A percentile compares a stretch with the other conserved stretches of the same genome.
Evolutionary conservation across 2,888 invertebrate species (phyloP).

Genomic region (Oithona nana): DNA sequence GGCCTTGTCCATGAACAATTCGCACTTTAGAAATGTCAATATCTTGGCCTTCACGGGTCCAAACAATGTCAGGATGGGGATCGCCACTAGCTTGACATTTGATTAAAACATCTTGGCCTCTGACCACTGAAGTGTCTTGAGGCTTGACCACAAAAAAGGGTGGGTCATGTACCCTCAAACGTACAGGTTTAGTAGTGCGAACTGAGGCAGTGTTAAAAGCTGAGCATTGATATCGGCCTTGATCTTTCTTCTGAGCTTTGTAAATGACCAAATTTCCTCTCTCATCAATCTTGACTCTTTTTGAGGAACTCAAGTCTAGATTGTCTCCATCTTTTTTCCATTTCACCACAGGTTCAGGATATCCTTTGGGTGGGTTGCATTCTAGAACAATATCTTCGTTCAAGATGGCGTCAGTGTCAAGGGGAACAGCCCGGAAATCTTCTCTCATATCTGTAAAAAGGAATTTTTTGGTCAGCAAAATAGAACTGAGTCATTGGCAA

Average conservation of each 20-base stretch:
- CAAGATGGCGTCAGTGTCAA: slow-evolving; percentile 72
- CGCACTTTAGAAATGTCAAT: slow-evolving; percentile 8
- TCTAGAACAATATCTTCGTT: slow-evolving; percentile 77
- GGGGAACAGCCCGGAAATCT: slow-evolving; percentile 78
- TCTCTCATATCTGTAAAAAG: slow-evolving; percentile 73
- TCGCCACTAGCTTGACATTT: slow-evolving; percentile 9
- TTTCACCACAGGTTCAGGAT: slow-evolving; percentile 76
- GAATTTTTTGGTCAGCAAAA: too few relatives aligned
- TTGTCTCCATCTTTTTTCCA: slow-evolving; percentile 41
- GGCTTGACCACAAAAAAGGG: slow-evolving; percentile 2
- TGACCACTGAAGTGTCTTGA: not conserved
- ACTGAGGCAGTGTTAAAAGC: not conserved
- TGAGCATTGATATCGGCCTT: slow-evolving; percentile 11
- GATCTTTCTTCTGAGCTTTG: not conserved
- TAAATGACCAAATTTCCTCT: slow-evolving; percentile 12
- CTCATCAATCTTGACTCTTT: slow-evolving; percentile 12
- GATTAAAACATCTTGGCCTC: slow-evolving; percentile 2
- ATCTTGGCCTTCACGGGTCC: not conserved
- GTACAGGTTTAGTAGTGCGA: not conserved
- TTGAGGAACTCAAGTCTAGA: slow-evolving; percentile 7
- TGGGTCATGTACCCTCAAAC: not conserved
- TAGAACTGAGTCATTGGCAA: too few relatives aligned
- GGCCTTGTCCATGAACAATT: slow-evolving; percentile 3
- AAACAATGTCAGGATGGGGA: slow-evolving; percentile 9
- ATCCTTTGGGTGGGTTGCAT: slow-evolving; percentile 86